Evolutionary conservation across 2,888 invertebrate species (phyloP), one percentile per base, ranked within the genome.

Genomic region (Campoplex capitator): DNA sequence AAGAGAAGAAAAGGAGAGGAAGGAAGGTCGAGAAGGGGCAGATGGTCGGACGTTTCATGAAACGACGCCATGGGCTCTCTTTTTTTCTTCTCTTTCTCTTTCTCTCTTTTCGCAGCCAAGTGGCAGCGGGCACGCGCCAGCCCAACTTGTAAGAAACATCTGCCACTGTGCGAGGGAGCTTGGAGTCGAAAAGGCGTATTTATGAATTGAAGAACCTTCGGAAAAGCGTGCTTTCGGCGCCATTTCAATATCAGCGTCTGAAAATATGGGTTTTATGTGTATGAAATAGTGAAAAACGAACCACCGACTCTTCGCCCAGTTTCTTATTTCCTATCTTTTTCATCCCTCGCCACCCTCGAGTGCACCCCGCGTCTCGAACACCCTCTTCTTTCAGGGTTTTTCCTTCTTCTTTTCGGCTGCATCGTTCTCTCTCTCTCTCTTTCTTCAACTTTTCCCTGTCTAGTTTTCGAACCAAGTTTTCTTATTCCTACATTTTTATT

Each of bases 41-140:
- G 89, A 89, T 89, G 89, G 88, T 80, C 76, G 79, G 85, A 76
- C 83, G 68, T 56, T 70, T 56, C 42, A 18, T 54, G 42, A 71
- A 79, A 45, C 79, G 70, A 28, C 54, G 70, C 51, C 54, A 70
- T 45, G 18, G 86, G 91, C 91, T 90, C 90, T 89, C n/a, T 56
- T 38, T 89, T n/a, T 56, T 54, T 73, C 35, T 54, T 73, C 35
- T 48, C 48, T 73, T 51, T 51, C 56, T 38, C 86, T 91, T 91
- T 91, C 90, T 90, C 90, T 90, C 90, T 93, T 58, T 42, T 74
- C 91, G 92, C 93, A 92, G 93, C 94, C 93, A 94, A 94, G 94
- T 94, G 94, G 94, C 94, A 94, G 93, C 94, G 94, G 94, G 94
- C 94, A 94, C 94, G 94, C 94, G 94, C 93, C 93, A 92, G 90